Evolutionary conservation across 1,140 invertebrate genomes (phyloP), one percentile per base, ranked within the genome.

Genomic region (Maconellicoccus hirsutus): DNA sequence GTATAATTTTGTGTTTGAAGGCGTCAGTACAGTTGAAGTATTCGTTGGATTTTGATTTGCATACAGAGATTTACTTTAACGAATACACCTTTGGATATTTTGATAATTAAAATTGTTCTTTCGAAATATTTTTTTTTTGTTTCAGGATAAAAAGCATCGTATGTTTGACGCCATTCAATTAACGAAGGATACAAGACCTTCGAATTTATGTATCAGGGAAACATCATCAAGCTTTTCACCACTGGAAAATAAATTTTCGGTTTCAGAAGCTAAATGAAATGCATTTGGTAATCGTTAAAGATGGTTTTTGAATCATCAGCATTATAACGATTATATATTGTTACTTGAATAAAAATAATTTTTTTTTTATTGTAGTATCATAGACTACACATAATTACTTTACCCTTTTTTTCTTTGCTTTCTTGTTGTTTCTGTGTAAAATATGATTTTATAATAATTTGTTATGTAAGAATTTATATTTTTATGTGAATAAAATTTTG

Each of bases 401-500:
- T 52, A 52, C 42, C 42, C n/a, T 52, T 52, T 52, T 12, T 33
- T 52, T 52, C 42, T 52, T 52, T 52, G 42, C 42, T 52, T 52
- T 52, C 42, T 52, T 52, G 42, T 52, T 52, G 42, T 33, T 52
- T 52, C 42, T 52, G 42, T 52, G n/a, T 52, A 52, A 52, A 6
- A 52, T 52, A 52, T 16, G 42, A 52, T 52, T 52, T 52, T 52
- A 52, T 52, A 52, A 52, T 52, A 52, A 52, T 16, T 52, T 52
- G 42, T 52, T 52, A 16, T 16, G 16, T 52, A 52, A 52, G 42
- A 16, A 52, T 52, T 52, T 52, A 52, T 52, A 52, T 52, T 52
- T 52, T 52, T 52, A 52, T 52, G 4, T 52, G 42, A 52, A 52
- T 52, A 52, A 52, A 52, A 52, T 52, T 52, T 52, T 52, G 42